phyloP scores from a whole-genome alignment of 2,888 invertebrate genomes.

The Orgyia antiqua region DNA sequence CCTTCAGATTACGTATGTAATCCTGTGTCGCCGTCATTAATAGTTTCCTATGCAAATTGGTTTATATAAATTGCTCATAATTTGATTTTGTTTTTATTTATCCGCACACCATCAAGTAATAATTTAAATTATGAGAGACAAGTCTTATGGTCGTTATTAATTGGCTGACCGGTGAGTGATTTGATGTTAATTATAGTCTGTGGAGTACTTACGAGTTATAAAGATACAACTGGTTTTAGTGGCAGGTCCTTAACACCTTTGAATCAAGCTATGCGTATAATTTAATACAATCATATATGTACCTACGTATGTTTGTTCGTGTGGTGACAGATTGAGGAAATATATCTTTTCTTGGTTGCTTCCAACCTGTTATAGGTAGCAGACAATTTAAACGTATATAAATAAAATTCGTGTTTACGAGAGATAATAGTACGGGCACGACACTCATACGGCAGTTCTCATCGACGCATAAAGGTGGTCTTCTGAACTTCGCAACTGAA shows the following conservation, averaged over 20 bases:
- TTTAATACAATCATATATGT: too few species aligned
- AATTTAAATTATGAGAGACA: constrained; percentile 28
- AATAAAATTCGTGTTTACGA: too few species aligned
- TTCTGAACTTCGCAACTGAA: neutral
- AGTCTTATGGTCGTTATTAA: constrained; percentile 23
- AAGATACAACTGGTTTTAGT: constrained; percentile 24
- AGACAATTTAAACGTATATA: too few species aligned
- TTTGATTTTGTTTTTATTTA: constrained; percentile 33
- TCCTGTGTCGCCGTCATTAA: constrained; percentile 25
- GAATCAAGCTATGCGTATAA: constrained; percentile 4
- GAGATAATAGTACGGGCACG: too few species aligned
- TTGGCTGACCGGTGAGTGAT: constrained; percentile 27
- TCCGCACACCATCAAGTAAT: constrained; percentile 23
- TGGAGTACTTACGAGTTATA: constrained; percentile 19
- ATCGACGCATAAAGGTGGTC: neutral
- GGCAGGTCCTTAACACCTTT: constrained; percentile 5
- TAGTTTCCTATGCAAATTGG: constrained; percentile 43
- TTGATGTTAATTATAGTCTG: constrained; percentile 26
- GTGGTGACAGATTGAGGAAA: too few species aligned
- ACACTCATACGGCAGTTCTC: too few species aligned
- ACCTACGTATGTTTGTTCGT: too few species aligned
- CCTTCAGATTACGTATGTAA: constrained; percentile 18
- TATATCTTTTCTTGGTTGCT: too few species aligned
- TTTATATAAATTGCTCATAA: constrained; percentile 35
- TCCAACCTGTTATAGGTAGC: too few species aligned